Evolutionary conservation across 2,113 vertebrate genomes (phyloP).

Genomic region (Rhabdornis inornatus): DNA sequence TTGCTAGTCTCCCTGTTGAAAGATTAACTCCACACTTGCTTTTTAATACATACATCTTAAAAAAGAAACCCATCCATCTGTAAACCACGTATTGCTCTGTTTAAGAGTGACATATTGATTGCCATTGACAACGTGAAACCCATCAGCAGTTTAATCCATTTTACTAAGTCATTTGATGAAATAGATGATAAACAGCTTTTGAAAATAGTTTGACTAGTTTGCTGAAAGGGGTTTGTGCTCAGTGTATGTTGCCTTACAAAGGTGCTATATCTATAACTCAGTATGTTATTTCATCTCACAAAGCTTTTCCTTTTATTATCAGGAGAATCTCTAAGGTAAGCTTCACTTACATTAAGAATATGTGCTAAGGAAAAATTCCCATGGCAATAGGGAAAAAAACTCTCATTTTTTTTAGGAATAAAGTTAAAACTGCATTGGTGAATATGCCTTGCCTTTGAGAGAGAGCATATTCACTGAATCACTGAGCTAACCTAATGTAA

Average conservation of each 20-base stretch:
- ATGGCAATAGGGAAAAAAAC: background rate
- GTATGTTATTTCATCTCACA: background rate
- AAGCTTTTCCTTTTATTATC: background rate
- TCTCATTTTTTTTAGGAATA: background rate
- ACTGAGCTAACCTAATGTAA: background rate
- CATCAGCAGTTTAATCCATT: conserved; percentile 22
- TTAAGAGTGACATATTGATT: conserved; percentile 27
- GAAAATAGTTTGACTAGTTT: conserved; percentile 35
- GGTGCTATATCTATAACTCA: conserved; percentile 3
- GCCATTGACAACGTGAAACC: conserved; percentile 8
- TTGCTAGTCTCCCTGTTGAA: conserved; percentile 31
- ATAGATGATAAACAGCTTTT: conserved; percentile 35
- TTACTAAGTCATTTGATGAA: conserved; percentile 16
- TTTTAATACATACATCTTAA: conserved; percentile 25
- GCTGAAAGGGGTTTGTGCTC: conserved; percentile 16
- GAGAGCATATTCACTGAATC: background rate
- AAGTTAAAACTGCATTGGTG: background rate
- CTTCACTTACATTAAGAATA: background rate
- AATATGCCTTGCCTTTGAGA: background rate
- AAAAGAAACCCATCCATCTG: conserved; percentile 21
- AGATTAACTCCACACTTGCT: conserved; percentile 17
- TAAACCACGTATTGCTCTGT: background rate
- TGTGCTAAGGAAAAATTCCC: background rate
- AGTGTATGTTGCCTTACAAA: background rate
- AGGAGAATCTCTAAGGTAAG: background rate